These are phyloP conservation scores for Melanostigma gelatinosum DNA, from an alignment of 2,113 vertebrate species.

Conservation along the genomic window DNA sequence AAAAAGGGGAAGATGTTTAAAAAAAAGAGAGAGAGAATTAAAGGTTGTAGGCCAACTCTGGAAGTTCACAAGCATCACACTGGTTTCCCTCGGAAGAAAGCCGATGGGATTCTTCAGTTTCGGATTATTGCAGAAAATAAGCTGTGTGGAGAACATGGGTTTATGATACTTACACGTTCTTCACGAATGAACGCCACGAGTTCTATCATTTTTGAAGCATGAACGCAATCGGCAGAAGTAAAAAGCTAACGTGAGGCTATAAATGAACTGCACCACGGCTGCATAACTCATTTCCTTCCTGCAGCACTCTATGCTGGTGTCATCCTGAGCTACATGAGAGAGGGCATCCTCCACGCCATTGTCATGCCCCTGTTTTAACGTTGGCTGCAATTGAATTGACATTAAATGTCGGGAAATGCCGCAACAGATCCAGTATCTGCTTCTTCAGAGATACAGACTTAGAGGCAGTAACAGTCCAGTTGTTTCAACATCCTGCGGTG, in stretches of 20 bases:
- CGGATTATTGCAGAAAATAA: not conserved
- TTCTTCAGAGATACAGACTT: not conserved
- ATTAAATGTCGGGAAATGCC: too few relatives aligned
- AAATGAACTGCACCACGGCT: too few relatives aligned
- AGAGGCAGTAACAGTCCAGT: not conserved
- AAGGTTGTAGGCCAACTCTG: not conserved
- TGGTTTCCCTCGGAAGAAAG: not conserved
- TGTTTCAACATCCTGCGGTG: conserved; percentile 29
- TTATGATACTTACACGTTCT: not conserved
- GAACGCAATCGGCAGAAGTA: too few relatives aligned
- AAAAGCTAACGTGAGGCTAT: too few relatives aligned
- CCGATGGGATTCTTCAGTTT: not conserved
- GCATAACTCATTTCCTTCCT: too few relatives aligned
- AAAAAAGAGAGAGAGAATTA: not conserved
- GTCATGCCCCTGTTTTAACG: not conserved
- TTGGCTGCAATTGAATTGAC: too few relatives aligned
- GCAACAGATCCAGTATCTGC: too few relatives aligned
- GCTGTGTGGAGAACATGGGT: not conserved
- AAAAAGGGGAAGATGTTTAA: not conserved
- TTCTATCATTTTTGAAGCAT: too few relatives aligned
- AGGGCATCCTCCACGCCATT: not conserved
- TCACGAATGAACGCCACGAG: too few relatives aligned
- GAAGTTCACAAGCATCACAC: not conserved
- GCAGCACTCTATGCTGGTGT: too few relatives aligned
- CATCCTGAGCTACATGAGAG: too few relatives aligned